These are phyloP conservation scores for Gymnoscopelus microlampas DNA, from an alignment of 2,797 vertebrate species.

Conservation along the genomic window DNA sequence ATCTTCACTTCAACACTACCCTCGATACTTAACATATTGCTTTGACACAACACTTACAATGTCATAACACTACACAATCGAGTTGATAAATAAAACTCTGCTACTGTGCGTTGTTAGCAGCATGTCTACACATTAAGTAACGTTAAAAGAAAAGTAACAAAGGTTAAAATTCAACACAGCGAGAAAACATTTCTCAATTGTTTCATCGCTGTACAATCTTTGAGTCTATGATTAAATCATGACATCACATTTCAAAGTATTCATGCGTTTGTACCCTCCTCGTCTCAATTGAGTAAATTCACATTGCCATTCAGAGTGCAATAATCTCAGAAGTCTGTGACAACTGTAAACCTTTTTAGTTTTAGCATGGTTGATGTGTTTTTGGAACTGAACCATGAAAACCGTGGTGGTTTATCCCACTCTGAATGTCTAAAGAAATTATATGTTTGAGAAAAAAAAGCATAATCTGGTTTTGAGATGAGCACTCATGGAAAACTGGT, in stretches of 20 bases:
- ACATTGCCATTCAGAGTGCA: slow-evolving; percentile 1
- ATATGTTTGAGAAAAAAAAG: too few relatives aligned
- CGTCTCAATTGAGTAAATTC: neutral
- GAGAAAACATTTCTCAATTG: too few relatives aligned
- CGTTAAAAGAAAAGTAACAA: slow-evolving; percentile 16
- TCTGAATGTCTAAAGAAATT: too few relatives aligned
- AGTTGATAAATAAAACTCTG: slow-evolving; percentile 17
- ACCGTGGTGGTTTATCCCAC: too few relatives aligned
- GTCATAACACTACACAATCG: slow-evolving; percentile 6
- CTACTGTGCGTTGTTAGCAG: slow-evolving; percentile 28
- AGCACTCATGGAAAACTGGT: too few relatives aligned
- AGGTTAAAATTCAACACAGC: slow-evolving; percentile 25
- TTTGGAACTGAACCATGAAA: too few relatives aligned
- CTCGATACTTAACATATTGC: slow-evolving; percentile 7
- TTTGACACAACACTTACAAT: slow-evolving; percentile 16
- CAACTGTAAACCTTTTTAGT: too few relatives aligned
- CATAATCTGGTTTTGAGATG: too few relatives aligned
- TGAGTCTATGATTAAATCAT: too few relatives aligned
- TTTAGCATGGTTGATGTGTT: too few relatives aligned
- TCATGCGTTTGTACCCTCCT: slow-evolving; percentile 24
- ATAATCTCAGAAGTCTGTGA: slow-evolving; percentile 4
- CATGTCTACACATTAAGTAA: slow-evolving; percentile 23
- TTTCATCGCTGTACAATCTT: too few relatives aligned
- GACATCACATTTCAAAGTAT: slow-evolving; percentile 13
- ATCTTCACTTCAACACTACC: slow-evolving; percentile 16